phyloP scores from a whole-genome alignment of 2,888 invertebrate species.

The Herminia tarsipennalis region DNA sequence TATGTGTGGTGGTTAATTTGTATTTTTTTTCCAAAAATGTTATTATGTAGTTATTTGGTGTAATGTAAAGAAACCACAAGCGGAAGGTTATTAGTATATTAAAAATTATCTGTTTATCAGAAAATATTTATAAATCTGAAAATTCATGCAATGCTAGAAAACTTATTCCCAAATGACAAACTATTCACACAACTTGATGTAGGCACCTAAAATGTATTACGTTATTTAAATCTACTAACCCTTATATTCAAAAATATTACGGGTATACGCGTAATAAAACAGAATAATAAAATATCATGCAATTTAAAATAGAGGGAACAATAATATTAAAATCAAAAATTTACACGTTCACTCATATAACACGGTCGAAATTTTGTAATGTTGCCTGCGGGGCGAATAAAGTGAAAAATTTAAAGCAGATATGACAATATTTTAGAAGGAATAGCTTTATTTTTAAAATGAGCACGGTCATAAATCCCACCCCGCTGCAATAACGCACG shows the following conservation, averaged over 20 bases:
- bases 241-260: background rate
- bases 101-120: too few species aligned
- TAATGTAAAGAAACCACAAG: too few species aligned
- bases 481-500: slow-evolving; percentile 76
- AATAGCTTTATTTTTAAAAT: slow-evolving; percentile 84
- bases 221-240: too few species aligned
- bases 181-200: too few species aligned
- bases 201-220: too few species aligned
- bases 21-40: too few species aligned
- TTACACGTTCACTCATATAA: slow-evolving; percentile 64
- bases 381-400: slow-evolving; percentile 75
- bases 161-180: too few species aligned
- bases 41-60: too few species aligned
- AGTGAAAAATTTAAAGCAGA: slow-evolving; percentile 83
- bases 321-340: slow-evolving; percentile 59
- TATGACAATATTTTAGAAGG: slow-evolving; percentile 82
- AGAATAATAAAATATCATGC: slow-evolving; percentile 34
- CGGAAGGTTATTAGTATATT: too few species aligned
- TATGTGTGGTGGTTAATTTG: too few species aligned
- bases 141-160: too few species aligned
- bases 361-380: slow-evolving; percentile 68
- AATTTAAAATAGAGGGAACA: slow-evolving; percentile 28
- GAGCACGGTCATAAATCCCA: slow-evolving; percentile 77
- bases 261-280: slow-evolving; percentile 21
- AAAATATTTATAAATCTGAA: too few species aligned